Evolutionary conservation across 2,888 invertebrate genomes (phyloP).

Genomic region (Drosophila parthenogenetica): DNA sequence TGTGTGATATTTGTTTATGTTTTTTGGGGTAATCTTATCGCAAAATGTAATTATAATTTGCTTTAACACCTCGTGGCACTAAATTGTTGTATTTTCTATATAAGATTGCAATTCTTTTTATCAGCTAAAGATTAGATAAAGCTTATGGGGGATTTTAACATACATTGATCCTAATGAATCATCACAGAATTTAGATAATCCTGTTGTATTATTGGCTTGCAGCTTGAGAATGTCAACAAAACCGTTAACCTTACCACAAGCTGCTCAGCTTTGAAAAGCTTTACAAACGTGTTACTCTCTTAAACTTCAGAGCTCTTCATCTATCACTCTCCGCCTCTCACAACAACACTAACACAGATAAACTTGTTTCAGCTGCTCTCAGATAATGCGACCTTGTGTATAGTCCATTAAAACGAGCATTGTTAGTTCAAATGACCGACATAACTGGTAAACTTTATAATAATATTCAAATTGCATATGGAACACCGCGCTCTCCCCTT

Average conservation of each 20-base stretch:
- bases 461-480: constrained; percentile 14
- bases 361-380: constrained; percentile 32
- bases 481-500: neutral
- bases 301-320: neutral
- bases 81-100: constrained; percentile 18
- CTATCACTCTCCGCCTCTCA: neutral
- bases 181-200: neutral
- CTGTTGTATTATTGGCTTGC: neutral
- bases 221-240: neutral
- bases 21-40: constrained; percentile 51
- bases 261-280: constrained; percentile 14
- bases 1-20: constrained; percentile 19
- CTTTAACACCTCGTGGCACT: constrained; percentile 17
- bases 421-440: constrained; percentile 8
- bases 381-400: constrained; percentile 39
- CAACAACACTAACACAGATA: neutral
- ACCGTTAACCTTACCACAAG: neutral
- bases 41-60: constrained; percentile 60
- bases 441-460: constrained; percentile 14
- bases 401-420: constrained; percentile 2
- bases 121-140: constrained; percentile 29
- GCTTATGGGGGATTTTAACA: neutral
- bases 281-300: neutral
- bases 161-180: constrained; percentile 12
- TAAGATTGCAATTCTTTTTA: constrained; percentile 38